Evolutionary conservation across 2,113 vertebrate genomes (phyloP).

Genomic region (Tragelaphus buxtoni): DNA sequence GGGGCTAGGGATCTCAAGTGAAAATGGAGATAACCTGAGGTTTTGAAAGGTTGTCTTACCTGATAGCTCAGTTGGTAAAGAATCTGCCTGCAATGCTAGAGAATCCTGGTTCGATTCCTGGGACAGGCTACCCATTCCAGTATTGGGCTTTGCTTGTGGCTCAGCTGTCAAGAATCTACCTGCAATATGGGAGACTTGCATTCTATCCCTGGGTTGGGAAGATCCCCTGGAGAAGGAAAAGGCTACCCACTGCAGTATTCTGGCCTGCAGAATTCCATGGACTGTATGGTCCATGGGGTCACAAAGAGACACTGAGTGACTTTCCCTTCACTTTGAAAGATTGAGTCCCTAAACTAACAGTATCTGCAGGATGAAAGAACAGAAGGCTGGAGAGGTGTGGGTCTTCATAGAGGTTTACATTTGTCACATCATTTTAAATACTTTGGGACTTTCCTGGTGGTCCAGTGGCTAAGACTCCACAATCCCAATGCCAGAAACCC

Average conservation of each 20-base stretch:
- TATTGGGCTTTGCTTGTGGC: background rate
- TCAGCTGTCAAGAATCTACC: background rate
- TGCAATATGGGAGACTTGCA: background rate
- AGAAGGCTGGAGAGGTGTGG: background rate
- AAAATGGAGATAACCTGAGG: background rate
- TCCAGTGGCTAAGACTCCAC: background rate
- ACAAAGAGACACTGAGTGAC: background rate
- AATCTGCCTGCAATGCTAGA: background rate
- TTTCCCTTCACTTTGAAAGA: background rate
- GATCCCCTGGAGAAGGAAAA: background rate
- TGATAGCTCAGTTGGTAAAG: background rate
- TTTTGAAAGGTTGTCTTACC: background rate
- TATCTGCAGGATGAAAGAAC: background rate
- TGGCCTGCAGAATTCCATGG: background rate
- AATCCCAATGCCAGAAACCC: background rate
- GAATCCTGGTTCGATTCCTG: background rate
- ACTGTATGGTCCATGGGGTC: background rate
- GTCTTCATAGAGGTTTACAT: background rate
- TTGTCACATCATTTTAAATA: background rate
- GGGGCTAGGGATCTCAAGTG: background rate
- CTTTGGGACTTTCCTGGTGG: background rate
- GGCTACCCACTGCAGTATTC: background rate
- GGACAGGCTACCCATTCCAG: background rate
- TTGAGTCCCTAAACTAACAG: background rate
- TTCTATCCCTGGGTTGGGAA: background rate